Evolutionary conservation across 2,797 vertebrate species (phyloP).

Genomic region (Leptatherina wallacei): DNA sequence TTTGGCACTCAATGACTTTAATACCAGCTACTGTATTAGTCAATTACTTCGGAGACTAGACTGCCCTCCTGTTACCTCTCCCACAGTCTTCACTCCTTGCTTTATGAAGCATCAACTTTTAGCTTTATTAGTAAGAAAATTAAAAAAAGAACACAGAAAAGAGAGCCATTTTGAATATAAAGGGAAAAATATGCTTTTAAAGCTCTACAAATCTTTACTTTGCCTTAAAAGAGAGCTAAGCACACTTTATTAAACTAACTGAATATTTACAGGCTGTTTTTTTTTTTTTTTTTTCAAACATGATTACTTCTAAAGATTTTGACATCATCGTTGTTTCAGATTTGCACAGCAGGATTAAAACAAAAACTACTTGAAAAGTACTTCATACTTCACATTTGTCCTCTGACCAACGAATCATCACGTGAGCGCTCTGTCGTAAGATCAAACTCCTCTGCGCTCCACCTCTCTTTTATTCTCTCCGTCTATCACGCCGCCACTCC

Average conservation of each 20-base stretch:
- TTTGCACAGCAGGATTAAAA: background rate
- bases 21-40: slow-evolving; percentile 99
- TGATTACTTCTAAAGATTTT: background rate
- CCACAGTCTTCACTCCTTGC: slow-evolving; percentile 45
- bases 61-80: slow-evolving; percentile 79
- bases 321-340: background rate
- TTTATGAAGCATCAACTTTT: slow-evolving; percentile 61
- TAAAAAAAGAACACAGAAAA: slow-evolving; percentile 3
- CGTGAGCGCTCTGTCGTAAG: slow-evolving; percentile 42
- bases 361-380: background rate
- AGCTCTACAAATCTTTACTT: background rate
- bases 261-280: background rate
- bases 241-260: too few species aligned
- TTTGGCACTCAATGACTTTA: slow-evolving; percentile 99
- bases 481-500: slow-evolving; percentile 78
- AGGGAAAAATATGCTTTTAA: background rate
- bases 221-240: too few species aligned
- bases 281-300: background rate
- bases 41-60: slow-evolving; percentile 97
- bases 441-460: slow-evolving; percentile 54
- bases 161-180: background rate
- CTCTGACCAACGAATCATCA: slow-evolving; percentile 51
- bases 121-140: slow-evolving; percentile 45
- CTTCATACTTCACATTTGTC: slow-evolving; percentile 7
- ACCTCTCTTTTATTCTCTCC: slow-evolving; percentile 54